Evolutionary conservation across 2,797 vertebrate genomes (phyloP).

Genomic region (Lepilemur ruficaudatus): DNA sequence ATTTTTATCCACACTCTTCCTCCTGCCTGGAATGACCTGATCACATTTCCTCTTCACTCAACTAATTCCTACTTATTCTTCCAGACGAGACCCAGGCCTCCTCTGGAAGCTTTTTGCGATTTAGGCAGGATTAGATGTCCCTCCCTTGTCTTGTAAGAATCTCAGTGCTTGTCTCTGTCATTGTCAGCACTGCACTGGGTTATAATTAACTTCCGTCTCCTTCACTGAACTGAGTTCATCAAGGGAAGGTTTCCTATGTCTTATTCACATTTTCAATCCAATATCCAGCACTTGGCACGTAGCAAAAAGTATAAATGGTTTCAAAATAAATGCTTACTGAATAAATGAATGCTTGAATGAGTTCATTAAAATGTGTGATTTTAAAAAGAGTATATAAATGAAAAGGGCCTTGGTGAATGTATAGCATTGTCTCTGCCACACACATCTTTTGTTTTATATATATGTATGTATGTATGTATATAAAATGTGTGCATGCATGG

Average conservation of each 20-base stretch:
- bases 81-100: not conserved
- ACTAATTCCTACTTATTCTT: not conserved
- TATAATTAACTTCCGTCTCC: not conserved
- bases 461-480: not conserved
- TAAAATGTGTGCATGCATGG: not conserved
- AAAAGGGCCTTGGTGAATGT: not conserved
- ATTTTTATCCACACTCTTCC: not conserved
- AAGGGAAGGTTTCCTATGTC: not conserved
- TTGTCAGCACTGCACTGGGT: not conserved
- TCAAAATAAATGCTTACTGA: not conserved
- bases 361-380: not conserved
- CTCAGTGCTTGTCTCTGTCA: not conserved
- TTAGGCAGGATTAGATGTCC: not conserved
- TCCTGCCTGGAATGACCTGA: not conserved
- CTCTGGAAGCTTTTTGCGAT: not conserved
- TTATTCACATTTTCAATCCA: not conserved
- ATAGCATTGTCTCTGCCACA: not conserved
- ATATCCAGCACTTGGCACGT: not conserved
- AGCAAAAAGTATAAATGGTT: not conserved
- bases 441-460: not conserved
- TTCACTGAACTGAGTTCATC: not conserved
- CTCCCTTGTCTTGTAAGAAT: not conserved
- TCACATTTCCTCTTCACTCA: not conserved
- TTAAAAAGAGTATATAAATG: not conserved
- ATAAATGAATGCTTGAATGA: not conserved